Evolutionary conservation across 2,888 invertebrate species (phyloP).

Genomic region (Ichneumon xanthorius): DNA sequence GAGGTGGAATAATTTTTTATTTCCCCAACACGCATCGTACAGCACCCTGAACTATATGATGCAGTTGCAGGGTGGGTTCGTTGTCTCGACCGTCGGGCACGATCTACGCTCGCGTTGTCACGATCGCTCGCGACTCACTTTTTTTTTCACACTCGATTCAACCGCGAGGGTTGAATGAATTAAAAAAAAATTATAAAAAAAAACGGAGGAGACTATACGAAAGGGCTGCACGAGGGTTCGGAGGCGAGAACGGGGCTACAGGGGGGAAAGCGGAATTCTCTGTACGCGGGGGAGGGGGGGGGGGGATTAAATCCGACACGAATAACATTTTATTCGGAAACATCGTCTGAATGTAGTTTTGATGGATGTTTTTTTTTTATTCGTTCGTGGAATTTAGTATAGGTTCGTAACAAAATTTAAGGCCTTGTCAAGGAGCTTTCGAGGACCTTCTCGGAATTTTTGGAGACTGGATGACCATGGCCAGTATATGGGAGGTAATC

Average conservation of each 20-base stretch:
- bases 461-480: too few relatives aligned
- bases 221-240: constrained; percentile 5
- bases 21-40: constrained; percentile 47
- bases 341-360: constrained; percentile 40
- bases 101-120: constrained; percentile 57
- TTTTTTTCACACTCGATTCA: constrained; percentile 26
- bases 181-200: constrained; percentile 21
- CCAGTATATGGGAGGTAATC: too few relatives aligned
- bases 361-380: neutral
- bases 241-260: constrained; percentile 9
- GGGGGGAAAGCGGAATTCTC: constrained; percentile 45
- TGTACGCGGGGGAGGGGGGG: neutral
- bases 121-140: constrained; percentile 47
- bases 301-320: constrained; percentile 53
- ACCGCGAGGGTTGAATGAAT: constrained; percentile 46
- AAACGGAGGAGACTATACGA: constrained; percentile 4
- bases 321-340: constrained; percentile 63
- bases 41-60: constrained; percentile 1
- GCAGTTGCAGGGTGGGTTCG: neutral
- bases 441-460: too few relatives aligned
- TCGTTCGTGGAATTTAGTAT: too few relatives aligned
- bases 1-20: constrained; percentile 58
- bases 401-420: too few relatives aligned
- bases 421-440: too few relatives aligned
- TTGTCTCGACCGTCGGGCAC: constrained; percentile 44